phyloP scores from a whole-genome alignment of 2,888 invertebrate species.

The Exocentrus adspersus region DNA sequence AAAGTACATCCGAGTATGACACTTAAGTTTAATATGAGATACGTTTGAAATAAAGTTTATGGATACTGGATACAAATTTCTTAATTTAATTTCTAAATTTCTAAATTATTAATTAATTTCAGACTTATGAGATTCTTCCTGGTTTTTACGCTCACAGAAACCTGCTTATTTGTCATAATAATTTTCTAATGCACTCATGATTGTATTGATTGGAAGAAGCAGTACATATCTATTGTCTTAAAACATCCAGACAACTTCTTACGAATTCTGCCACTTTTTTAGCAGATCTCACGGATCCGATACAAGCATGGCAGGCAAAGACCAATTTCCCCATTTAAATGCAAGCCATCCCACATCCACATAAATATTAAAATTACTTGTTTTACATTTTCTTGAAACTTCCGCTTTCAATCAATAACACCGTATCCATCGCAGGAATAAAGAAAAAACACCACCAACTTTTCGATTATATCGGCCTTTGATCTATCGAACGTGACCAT shows the following conservation, averaged over 20 bases:
- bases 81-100: too few species aligned
- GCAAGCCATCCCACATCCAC: slow-evolving; percentile 17
- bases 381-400: slow-evolving; percentile 27
- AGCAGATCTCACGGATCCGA: neutral
- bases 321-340: slow-evolving; percentile 19
- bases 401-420: slow-evolving; percentile 15
- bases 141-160: too few species aligned
- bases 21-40: too few species aligned
- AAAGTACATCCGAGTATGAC: too few species aligned
- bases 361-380: slow-evolving; percentile 38
- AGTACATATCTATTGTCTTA: too few species aligned
- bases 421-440: neutral
- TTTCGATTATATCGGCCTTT: slow-evolving; percentile 53
- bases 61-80: too few species aligned
- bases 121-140: too few species aligned
- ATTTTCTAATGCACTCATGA: too few species aligned
- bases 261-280: neutral
- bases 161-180: too few species aligned
- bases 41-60: too few species aligned
- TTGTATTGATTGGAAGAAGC: too few species aligned
- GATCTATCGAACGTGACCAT: slow-evolving; percentile 47
- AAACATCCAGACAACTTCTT: neutral
- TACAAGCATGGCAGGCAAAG: neutral
- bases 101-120: too few species aligned
- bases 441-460: slow-evolving; percentile 50